Conservation (phyloP, 53 echinoderm and acorn worm species). For the Glandiceps talaboti region DNA sequence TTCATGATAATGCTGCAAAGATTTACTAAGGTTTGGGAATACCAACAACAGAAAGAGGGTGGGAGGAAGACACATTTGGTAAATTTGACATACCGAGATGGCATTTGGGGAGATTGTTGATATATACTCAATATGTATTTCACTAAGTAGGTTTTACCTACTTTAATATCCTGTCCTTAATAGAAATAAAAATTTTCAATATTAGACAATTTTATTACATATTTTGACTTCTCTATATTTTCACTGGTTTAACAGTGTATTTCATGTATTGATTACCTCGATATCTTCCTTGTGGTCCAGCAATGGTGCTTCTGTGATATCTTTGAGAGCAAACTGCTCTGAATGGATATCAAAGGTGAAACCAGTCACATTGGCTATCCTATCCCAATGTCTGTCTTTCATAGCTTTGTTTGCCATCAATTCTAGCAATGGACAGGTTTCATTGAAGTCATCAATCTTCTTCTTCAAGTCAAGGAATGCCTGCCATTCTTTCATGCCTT, state of each 20-base stretch:
- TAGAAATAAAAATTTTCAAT: too few relatives aligned
- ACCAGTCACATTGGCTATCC: slow-evolving; percentile 64
- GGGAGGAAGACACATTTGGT: too few relatives aligned
- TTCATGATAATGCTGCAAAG: too few relatives aligned
- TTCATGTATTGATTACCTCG: slow-evolving; percentile 78
- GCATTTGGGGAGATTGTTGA: too few relatives aligned
- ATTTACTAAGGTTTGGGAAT: not conserved
- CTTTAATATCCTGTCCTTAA: too few relatives aligned
- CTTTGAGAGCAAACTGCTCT: slow-evolving; percentile 63
- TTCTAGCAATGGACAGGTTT: slow-evolving; percentile 89
- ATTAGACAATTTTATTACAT: too few relatives aligned
- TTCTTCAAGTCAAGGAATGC: slow-evolving; percentile 90
- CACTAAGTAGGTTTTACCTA: too few relatives aligned
- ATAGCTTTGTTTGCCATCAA: slow-evolving; percentile 97
- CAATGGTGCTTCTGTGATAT: slow-evolving; percentile 94
- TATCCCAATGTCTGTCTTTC: slow-evolving; percentile 90
- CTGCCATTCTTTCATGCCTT: slow-evolving; percentile 84
- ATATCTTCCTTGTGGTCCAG: slow-evolving; percentile 86
- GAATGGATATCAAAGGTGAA: slow-evolving; percentile 85
- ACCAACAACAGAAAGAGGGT: not conserved
- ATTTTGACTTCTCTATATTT: too few relatives aligned
- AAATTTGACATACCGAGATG: too few relatives aligned
- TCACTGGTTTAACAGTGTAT: too few relatives aligned
- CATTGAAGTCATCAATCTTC: slow-evolving; percentile 98
- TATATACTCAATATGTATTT: too few relatives aligned